These are phyloP conservation scores for Agrilus mali DNA, from an alignment of 2,888 invertebrate species.

Conservation along the genomic window DNA sequence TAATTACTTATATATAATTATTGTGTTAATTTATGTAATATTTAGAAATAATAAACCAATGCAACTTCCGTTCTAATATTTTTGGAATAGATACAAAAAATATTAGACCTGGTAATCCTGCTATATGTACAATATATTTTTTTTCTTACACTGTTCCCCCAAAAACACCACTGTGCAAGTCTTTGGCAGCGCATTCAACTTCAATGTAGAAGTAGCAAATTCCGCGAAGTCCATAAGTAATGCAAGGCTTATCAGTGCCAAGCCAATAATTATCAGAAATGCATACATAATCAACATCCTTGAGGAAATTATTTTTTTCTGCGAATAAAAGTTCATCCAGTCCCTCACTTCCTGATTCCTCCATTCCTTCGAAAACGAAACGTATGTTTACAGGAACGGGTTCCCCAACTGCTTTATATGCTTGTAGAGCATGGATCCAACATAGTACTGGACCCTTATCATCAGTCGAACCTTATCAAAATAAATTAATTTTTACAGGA, in stretches of 20 bases:
- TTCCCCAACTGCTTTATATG: conserved; percentile 54
- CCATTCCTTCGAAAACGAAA: conserved; percentile 97
- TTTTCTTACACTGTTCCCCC: conserved; percentile 77
- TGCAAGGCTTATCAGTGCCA: conserved; percentile 90
- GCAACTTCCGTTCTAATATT: too few species aligned
- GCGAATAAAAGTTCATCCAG: conserved; percentile 68
- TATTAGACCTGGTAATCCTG: too few species aligned
- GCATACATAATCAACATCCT: conserved; percentile 83
- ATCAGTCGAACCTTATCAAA: conserved; percentile 50
- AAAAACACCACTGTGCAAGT: conserved; percentile 91
- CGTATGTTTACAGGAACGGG: conserved; percentile 61
- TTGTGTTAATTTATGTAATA: too few species aligned
- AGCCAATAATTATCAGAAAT: conserved; percentile 99
- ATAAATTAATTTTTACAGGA: too few species aligned
- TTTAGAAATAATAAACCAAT: too few species aligned
- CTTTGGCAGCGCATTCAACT: conserved; percentile 78
- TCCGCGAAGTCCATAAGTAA: conserved; percentile 92
- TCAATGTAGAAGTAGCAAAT: conserved; percentile 84
- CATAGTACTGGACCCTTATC: conserved; percentile 88
- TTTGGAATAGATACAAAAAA: too few species aligned
- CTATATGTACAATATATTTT: not conserved
- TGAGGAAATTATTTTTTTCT: conserved; percentile 65
- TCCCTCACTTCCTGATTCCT: conserved; percentile 95
- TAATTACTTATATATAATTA: too few species aligned
- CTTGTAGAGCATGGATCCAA: conserved; percentile 91